These are phyloP conservation scores for Cheilosia variabilis DNA, from an alignment of 2,888 invertebrate species.

Conservation along the genomic window DNA sequence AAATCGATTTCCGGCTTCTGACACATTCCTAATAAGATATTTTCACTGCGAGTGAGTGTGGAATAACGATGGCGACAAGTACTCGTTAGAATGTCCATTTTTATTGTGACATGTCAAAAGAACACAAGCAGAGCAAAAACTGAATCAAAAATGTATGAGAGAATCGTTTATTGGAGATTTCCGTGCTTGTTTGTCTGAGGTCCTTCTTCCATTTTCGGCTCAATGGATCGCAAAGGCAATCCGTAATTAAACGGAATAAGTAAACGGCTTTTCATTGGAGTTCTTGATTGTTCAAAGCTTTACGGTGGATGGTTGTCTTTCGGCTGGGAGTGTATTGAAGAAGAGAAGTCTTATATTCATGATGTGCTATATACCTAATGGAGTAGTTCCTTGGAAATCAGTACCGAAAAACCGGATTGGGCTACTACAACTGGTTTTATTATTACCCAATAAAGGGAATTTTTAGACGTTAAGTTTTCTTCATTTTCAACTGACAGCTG, in stretches of 20 bases:
- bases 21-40: constrained; percentile 59
- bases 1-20: constrained; percentile 59
- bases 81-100: no score
- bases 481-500: no score
- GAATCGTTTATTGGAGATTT: constrained; percentile 30
- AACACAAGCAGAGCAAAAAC: not conserved
- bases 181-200: not conserved
- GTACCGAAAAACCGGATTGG: no score
- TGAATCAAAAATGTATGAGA: constrained; percentile 12
- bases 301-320: no score
- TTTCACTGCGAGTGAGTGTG: not conserved
- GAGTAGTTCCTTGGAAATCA: no score
- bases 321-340: no score
- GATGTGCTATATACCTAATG: no score
- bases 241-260: constrained; percentile 13
- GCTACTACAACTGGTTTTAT: no score
- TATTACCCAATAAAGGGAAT: no score
- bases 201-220: constrained; percentile 3
- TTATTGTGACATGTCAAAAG: constrained; percentile 15
- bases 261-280: constrained; percentile 3
- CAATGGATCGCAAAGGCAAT: constrained; percentile 3
- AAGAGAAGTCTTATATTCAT: no score
- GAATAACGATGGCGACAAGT: not conserved
- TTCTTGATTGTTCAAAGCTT: not conserved
- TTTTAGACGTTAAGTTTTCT: no score